These are phyloP conservation scores for Papilio demoleus DNA, from an alignment of 2,888 invertebrate species.

Conservation along the genomic window DNA sequence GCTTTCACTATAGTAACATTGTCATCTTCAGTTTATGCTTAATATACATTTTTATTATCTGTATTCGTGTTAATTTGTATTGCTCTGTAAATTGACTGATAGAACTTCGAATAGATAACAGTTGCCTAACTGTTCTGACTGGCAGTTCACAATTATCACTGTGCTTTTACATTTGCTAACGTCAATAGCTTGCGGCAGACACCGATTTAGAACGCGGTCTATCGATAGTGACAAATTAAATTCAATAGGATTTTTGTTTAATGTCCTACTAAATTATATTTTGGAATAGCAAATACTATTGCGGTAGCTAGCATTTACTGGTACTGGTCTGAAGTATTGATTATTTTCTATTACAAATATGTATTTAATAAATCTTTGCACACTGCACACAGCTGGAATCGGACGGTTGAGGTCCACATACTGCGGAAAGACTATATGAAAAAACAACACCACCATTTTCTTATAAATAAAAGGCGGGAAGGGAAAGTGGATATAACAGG, in stretches of 20 bases:
- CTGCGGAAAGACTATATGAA: too few species aligned
- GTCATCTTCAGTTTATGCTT: too few species aligned
- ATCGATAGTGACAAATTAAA: background rate
- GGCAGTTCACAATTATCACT: constrained; percentile 16
- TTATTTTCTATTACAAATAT: background rate
- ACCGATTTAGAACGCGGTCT: constrained; percentile 4
- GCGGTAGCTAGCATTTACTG: too few species aligned
- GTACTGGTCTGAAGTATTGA: too few species aligned
- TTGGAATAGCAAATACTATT: too few species aligned
- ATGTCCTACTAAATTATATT: background rate
- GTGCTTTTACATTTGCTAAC: constrained; percentile 7
- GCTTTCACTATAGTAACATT: too few species aligned
- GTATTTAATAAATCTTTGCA: too few species aligned
- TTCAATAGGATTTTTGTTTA: background rate
- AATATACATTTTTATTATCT: background rate
- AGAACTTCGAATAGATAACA: background rate
- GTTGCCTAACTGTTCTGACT: constrained; percentile 12
- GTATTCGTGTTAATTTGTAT: background rate
- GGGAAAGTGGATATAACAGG: too few species aligned
- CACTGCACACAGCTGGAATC: too few species aligned
- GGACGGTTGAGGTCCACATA: too few species aligned
- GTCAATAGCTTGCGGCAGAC: constrained; percentile 5
- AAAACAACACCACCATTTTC: too few species aligned
- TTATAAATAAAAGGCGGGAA: too few species aligned
- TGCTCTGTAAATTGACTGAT: background rate